These are phyloP conservation scores for Archivesica marissinica DNA, from an alignment of 1,140 invertebrate species.

Conservation along the genomic window DNA sequence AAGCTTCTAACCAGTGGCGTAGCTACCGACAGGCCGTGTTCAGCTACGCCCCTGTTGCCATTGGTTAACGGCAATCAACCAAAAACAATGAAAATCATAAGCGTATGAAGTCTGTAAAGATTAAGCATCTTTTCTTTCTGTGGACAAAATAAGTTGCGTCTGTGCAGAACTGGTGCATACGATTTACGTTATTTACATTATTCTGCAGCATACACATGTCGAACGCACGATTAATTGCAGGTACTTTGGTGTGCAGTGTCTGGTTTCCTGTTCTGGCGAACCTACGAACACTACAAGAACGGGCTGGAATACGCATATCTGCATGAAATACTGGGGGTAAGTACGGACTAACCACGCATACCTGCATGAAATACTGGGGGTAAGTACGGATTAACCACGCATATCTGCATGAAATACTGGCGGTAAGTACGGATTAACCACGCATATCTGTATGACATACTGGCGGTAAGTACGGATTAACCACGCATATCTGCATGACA, in stretches of 20 bases:
- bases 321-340: conserved; percentile 28
- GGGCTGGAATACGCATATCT: conserved; percentile 13
- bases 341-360: neutral
- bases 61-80: too few species aligned
- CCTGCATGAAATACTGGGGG: conserved; percentile 21
- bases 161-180: too few species aligned
- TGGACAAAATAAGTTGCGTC: too few species aligned
- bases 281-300: conserved; percentile 19
- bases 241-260: conserved; percentile 4
- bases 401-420: conserved; percentile 16
- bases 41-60: too few species aligned
- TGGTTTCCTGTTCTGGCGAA: conserved; percentile 25
- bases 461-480: neutral
- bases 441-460: conserved; percentile 5
- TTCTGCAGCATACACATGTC: too few species aligned
- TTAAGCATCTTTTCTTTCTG: too few species aligned
- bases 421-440: conserved; percentile 3
- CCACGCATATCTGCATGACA: too few species aligned
- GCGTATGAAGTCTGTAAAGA: too few species aligned
- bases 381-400: neutral
- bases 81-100: too few species aligned
- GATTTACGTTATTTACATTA: too few species aligned
- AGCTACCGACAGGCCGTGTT: too few species aligned
- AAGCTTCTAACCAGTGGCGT: too few species aligned
- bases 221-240: neutral